Evolutionary conservation across 2,797 vertebrate genomes (phyloP), one percentile per base, ranked within the genome.

Genomic region (Sebastes kiyomatsui): DNA sequence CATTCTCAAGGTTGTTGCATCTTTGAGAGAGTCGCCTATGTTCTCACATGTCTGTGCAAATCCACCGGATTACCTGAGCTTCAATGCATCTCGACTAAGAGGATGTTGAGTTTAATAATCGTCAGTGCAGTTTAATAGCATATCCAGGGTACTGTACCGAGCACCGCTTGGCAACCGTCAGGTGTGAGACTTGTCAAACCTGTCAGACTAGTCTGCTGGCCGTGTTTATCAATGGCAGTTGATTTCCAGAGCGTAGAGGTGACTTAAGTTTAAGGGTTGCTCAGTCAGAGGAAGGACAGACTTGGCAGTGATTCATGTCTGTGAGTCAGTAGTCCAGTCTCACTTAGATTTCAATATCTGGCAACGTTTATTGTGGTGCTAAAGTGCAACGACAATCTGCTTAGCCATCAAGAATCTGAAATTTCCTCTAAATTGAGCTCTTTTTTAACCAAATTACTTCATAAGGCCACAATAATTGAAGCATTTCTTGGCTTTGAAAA

Each of bases 1-100:
- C 13, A 56, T 30, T 3, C 7, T 79, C 85, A 90, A 89, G 91
- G 92, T 80, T 54, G 33, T 64, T 68, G 2, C 33, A 28, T 42
- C 32, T 70, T 59, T 23, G 11, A 59, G 27, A 72, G 38, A 77
- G 27, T 67, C 18, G 4, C n/a, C 13, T 25, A 12, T 42, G n/a
- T 71, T 77, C 18, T 73, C 5, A 1, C 27, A 22, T 23, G 30
- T 67, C 16, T 72, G 28, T 32, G 2, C 35, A 54, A 22, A 60
- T 32, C 25, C 5, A 23, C 23, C 33, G 18, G 16, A 23, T 30
- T 1, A n/a, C 8, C 18, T 28, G 25, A 62, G 14, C 59, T 60
- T 22, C 28, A 3, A 59, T 23, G 56, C 28, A 16, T n/a, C 71
- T 33, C 4, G 1, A 28, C 62, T 59, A 1, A 65, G 42, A 38